Base-by-base conservation (phyloP, 1,140 invertebrate species). In the Panagrolaimus sp. region DNA sequence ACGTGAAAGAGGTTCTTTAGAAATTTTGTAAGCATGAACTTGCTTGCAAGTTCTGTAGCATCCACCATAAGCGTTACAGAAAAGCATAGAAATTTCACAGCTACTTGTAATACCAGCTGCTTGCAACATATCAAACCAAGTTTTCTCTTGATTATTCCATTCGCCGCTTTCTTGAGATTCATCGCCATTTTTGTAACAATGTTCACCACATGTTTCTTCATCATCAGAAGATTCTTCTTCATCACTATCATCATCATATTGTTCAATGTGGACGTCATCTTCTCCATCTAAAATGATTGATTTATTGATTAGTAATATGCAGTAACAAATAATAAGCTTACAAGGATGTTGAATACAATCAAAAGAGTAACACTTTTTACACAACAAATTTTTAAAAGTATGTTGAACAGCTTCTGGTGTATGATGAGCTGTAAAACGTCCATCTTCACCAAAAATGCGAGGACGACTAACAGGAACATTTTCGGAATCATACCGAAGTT, bases 401-500 rank as follows among this genome's bases (percentile, higher is more conserved):
- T n/a, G n/a, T n/a, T n/a, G n/a, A 11, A 57, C n/a, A 11, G n/a
- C 11, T 13, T 20, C 11, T 11, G n/a, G 20, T 1, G 51, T 11
- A 20, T 4, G 20, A 27, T 25, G 20, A 1, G 20, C 1, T 5
- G 1, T n/a, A 27, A 57, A 57, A 20, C 20, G 14, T 11, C 51
- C 51, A 3, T 20, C n/a, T 5, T 13, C 51, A 23, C 20, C 27
- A 16, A 25, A 57, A 14, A 57, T 1, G 9, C 4, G 4, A 11
- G 51, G n/a, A 2, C 51, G 51, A 25, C n/a, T n/a, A n/a, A 11
- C 11, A 27, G 27, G 8, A 11, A 16, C 51, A 57, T 57, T 57
- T 8, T 1, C n/a, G 11, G 75, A 72, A 20, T 79, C 70, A 27
- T 76, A 76, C 5, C 74, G 75, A 14, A 23, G 57, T 46, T 65